Evolutionary conservation across 2,888 invertebrate species (phyloP).

Genomic region (Apeira syringaria): DNA sequence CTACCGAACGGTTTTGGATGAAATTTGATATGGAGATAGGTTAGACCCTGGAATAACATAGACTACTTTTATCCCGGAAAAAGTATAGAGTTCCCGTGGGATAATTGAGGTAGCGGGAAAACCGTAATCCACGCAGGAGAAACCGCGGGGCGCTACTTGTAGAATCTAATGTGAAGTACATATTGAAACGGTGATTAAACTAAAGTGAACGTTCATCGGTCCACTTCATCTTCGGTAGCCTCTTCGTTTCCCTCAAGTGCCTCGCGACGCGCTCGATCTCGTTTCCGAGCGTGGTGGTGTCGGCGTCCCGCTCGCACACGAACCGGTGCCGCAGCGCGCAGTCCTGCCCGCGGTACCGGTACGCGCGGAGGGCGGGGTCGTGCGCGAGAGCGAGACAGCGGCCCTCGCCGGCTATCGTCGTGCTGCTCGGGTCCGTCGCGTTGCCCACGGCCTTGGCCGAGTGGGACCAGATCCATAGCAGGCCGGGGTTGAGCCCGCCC

Average conservation of each 20-base stretch:
- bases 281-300: conserved; percentile 83
- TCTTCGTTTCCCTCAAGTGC: conserved; percentile 18
- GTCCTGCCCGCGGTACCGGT: conserved; percentile 88
- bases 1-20: too few species aligned
- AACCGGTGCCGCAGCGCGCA: conserved; percentile 87
- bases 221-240: conserved; percentile 34
- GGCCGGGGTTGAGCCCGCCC: conserved; percentile 92
- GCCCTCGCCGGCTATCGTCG: conserved; percentile 82
- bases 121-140: too few species aligned
- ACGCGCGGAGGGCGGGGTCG: conserved; percentile 84
- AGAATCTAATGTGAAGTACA: too few species aligned
- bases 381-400: conserved; percentile 88
- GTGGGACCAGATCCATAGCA: conserved; percentile 94
- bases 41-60: too few species aligned
- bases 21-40: too few species aligned
- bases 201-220: conserved; percentile 20
- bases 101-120: too few species aligned
- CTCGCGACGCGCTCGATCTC: conserved; percentile 81
- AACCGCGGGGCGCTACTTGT: too few species aligned
- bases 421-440: conserved; percentile 25
- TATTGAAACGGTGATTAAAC: too few species aligned
- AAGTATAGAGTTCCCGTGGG: too few species aligned
- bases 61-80: too few species aligned
- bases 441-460: conserved; percentile 89
- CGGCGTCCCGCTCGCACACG: conserved; percentile 87